Percentiles rank a stretch among this genome's conserved stretches.
Conservation (phyloP, 92 coral and sea anemone genomes). For the Paragorgia papillata region DNA sequence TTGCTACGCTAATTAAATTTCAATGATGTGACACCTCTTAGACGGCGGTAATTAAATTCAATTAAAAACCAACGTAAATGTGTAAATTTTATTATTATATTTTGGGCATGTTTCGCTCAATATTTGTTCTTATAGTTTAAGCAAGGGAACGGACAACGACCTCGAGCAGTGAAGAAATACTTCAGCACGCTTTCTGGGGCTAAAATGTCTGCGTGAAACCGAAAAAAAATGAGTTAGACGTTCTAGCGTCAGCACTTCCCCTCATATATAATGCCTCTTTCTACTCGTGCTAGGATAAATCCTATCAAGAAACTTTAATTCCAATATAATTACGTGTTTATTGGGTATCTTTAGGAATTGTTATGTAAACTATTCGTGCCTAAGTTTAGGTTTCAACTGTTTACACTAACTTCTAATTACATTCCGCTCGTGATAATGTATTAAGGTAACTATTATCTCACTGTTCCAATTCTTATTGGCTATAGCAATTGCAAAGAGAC, state of each 20-base stretch:
- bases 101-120: conserved; percentile 47
- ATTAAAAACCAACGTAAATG: conserved; percentile 96
- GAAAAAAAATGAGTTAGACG: background rate
- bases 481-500: background rate
- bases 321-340: conserved; percentile 98
- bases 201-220: background rate
- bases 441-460: conserved; percentile 23
- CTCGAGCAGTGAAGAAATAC: background rate
- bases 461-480: conserved; percentile 34
- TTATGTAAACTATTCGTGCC: conserved; percentile 82
- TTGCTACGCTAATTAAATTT: conserved; percentile 92
- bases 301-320: conserved; percentile 85
- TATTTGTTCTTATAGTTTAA: conserved; percentile 41
- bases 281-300: conserved; percentile 37
- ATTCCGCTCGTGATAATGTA: conserved; percentile 47
- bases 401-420: conserved; percentile 46
- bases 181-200: background rate
- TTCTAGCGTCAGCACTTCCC: background rate
- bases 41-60: conserved; percentile 99
- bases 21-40: conserved; percentile 85
- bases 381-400: conserved; percentile 42
- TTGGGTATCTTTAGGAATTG: conserved; percentile 99
- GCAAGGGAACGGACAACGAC: conserved; percentile 6
- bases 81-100: conserved; percentile 98
- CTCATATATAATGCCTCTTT: background rate